A percentile compares a stretch with the other conserved stretches of the same genome.
Evolutionary conservation across 2,888 invertebrate species (phyloP).

Genomic region (Caprella mutica): DNA sequence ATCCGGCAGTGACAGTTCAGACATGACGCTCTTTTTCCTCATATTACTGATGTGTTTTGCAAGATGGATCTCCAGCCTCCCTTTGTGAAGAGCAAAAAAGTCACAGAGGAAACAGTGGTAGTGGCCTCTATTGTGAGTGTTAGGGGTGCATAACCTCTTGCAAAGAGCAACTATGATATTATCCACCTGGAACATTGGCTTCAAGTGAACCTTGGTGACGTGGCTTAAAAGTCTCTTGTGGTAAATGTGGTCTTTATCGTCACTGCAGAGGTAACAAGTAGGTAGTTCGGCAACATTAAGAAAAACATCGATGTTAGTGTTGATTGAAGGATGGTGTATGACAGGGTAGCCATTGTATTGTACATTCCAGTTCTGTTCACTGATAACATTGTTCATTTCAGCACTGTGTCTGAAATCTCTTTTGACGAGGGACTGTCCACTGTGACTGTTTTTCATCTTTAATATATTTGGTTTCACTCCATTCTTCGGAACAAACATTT

Average conservation of each 20-base stretch:
- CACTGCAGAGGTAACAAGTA: constrained; percentile 8
- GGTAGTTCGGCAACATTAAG: neutral
- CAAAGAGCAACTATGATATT: constrained; percentile 1
- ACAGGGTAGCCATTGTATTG: too few relatives aligned
- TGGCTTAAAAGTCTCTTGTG: neutral
- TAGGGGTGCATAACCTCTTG: neutral
- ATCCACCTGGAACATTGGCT: constrained; percentile 6
- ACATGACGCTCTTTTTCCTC: neutral
- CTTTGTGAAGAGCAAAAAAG: constrained; percentile 1
- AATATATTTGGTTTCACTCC: too few relatives aligned
- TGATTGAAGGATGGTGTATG: too few relatives aligned
- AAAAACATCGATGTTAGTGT: neutral
- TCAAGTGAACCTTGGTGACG: neutral
- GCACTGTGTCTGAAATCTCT: too few relatives aligned
- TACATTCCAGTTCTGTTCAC: too few relatives aligned
- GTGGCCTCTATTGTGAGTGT: neutral
- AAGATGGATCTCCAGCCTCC: neutral
- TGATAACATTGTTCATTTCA: too few relatives aligned
- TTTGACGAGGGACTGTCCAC: too few relatives aligned
- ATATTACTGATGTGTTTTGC: neutral
- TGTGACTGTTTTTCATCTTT: too few relatives aligned
- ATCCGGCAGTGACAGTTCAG: neutral
- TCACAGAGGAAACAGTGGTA: constrained; percentile 9
- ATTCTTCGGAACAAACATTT: too few relatives aligned
- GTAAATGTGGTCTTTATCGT: constrained; percentile 7